Evolutionary conservation across 2,797 vertebrate genomes (phyloP).

Genomic region (Girardinus metallicus): DNA sequence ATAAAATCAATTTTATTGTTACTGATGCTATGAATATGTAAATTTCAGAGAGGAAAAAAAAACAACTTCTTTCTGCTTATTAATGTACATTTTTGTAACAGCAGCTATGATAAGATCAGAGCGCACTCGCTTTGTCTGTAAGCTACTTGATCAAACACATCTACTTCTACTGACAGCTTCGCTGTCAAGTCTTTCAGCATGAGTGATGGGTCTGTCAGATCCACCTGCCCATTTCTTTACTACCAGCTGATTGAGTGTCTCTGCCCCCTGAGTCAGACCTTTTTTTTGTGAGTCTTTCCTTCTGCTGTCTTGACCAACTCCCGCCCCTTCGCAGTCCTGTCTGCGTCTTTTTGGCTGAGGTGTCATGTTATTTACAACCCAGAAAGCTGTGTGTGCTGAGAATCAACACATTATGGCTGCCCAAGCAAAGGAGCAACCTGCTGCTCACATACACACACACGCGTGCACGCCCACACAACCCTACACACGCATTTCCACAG

Average conservation of each 20-base stretch:
- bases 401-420: conserved; percentile 64
- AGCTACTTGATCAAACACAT: conserved; percentile 57
- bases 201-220: conserved; percentile 59
- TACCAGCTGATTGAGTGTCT: conserved; percentile 55
- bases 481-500: conserved; percentile 7
- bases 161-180: conserved; percentile 49
- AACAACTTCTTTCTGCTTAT: neutral
- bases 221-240: conserved; percentile 60
- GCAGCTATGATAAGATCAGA: conserved; percentile 17
- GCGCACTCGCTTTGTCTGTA: conserved; percentile 36
- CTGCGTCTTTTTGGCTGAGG: conserved; percentile 47
- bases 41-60: neutral
- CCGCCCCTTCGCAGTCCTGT: conserved; percentile 41
- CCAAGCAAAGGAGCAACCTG: conserved; percentile 68
- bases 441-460: conserved; percentile 26
- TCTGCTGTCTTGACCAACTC: conserved; percentile 58
- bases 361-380: conserved; percentile 72
- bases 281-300: conserved; percentile 41
- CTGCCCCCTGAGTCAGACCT: conserved; percentile 49
- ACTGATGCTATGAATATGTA: neutral
- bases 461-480: no score
- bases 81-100: conserved; percentile 1
- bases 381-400: conserved; percentile 58
- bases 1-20: neutral
- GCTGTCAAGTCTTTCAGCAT: conserved; percentile 45